A percentile compares a stretch with the other conserved stretches of the same genome.
Evolutionary conservation across 2,797 vertebrate species (phyloP).

Genomic region (Hemibagrus guttatus): DNA sequence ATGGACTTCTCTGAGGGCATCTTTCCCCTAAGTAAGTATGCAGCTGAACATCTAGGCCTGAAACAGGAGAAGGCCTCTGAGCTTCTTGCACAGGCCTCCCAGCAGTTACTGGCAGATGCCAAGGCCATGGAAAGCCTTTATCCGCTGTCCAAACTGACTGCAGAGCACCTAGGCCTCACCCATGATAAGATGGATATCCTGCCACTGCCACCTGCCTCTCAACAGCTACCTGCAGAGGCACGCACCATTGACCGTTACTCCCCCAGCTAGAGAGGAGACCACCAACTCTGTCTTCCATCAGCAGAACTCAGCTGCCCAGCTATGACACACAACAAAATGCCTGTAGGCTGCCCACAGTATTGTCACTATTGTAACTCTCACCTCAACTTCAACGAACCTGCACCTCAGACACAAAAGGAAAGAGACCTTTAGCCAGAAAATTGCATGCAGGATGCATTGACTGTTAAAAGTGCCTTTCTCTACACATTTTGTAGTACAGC

Average conservation of each 20-base stretch:
- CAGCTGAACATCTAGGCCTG: constrained; percentile 91
- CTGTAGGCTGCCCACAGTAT: constrained; percentile 77
- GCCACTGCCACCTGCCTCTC: constrained; percentile 80
- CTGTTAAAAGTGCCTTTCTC: constrained; percentile 75
- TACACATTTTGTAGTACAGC: constrained; percentile 58
- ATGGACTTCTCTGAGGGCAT: constrained; percentile 94
- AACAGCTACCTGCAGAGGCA: constrained; percentile 77
- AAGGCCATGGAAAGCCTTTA: constrained; percentile 95
- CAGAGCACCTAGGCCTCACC: constrained; percentile 88
- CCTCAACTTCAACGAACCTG: constrained; percentile 64
- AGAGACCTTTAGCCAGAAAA: constrained; percentile 62
- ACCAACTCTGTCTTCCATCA: constrained; percentile 60
- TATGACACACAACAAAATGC: constrained; percentile 73
- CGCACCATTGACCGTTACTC: constrained; percentile 94
- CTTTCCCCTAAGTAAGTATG: constrained; percentile 93
- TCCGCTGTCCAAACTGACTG: constrained; percentile 91
- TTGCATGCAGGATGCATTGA: constrained; percentile 67
- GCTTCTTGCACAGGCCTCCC: constrained; percentile 89
- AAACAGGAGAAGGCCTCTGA: constrained; percentile 92
- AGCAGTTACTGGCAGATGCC: constrained; percentile 88
- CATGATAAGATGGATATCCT: constrained; percentile 93
- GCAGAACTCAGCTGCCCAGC: constrained; percentile 31
- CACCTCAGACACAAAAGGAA: constrained; percentile 72
- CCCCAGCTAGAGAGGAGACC: constrained; percentile 79
- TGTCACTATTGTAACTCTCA: constrained; percentile 76